phyloP scores from a whole-genome alignment of 2,888 invertebrate genomes.

The Rhynchonema sp. region DNA sequence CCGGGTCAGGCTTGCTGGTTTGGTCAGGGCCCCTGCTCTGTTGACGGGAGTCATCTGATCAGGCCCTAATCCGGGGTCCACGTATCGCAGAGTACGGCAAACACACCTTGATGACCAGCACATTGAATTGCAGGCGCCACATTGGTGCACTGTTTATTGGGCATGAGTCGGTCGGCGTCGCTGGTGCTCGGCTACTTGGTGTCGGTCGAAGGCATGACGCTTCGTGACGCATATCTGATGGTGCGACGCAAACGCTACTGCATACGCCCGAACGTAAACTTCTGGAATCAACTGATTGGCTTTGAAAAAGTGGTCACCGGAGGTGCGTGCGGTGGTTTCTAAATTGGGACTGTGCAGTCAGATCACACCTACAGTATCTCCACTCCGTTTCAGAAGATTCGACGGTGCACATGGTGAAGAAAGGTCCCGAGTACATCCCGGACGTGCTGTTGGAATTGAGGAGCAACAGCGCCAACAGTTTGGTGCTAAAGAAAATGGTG shows the following conservation, averaged over 20 bases:
- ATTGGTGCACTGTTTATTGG: neutral
- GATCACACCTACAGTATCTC: too few relatives aligned
- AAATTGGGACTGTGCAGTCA: too few relatives aligned
- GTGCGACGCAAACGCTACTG: neutral
- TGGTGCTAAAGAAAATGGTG: neutral
- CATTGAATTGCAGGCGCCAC: too few relatives aligned
- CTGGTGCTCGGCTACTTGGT: neutral
- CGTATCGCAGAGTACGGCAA: too few relatives aligned
- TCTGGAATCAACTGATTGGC: neutral
- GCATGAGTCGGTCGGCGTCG: neutral
- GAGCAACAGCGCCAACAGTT: neutral
- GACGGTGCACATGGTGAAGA: neutral
- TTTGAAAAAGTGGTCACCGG: neutral
- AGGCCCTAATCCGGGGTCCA: too few relatives aligned
- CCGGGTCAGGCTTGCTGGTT: too few relatives aligned
- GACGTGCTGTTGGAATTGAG: neutral
- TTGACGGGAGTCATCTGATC: too few relatives aligned
- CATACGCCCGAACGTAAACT: neutral
- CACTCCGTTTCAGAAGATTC: too few relatives aligned
- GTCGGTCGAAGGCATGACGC: neutral
- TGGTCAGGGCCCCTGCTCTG: too few relatives aligned
- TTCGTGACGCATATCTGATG: neutral
- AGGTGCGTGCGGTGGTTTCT: too few relatives aligned
- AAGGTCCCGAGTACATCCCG: neutral
- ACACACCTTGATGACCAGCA: too few relatives aligned